Percentiles rank a stretch among this genome's conserved stretches.
Evolutionary conservation across 1,140 invertebrate species (phyloP).

Genomic region (Zophobas atratus): DNA sequence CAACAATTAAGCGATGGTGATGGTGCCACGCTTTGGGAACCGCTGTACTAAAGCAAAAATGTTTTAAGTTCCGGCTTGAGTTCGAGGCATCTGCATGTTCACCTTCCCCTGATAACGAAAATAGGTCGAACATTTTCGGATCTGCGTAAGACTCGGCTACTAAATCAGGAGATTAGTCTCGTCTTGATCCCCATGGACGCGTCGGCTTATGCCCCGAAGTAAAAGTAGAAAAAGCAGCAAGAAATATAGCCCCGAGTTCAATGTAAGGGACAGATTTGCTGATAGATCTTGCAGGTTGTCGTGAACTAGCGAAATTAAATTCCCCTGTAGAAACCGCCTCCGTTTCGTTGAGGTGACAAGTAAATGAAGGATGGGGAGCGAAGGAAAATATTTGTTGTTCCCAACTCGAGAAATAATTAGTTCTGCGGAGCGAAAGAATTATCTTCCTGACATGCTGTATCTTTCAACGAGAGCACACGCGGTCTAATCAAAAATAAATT

Average conservation of each 20-base stretch:
- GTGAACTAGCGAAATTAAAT: conserved; percentile 27
- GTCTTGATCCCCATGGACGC: not conserved
- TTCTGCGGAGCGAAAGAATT: conserved; percentile 31
- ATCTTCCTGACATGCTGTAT: conserved; percentile 21
- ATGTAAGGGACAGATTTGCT: not conserved
- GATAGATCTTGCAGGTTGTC: conserved; percentile 1
- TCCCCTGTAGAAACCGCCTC: conserved; percentile 1
- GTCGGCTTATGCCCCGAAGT: not conserved
- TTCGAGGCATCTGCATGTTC: no score
- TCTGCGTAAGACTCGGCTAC: not conserved
- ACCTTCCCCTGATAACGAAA: no score
- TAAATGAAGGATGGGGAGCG: conserved; percentile 9
- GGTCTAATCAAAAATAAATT: conserved; percentile 38
- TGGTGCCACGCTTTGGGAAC: no score
- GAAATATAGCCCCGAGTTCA: conserved; percentile 1
- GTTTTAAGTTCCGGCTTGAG: no score
- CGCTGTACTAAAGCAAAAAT: no score
- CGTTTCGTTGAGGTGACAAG: conserved; percentile 14
- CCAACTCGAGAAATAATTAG: conserved; percentile 33
- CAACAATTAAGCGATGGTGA: no score
- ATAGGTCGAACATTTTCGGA: not conserved
- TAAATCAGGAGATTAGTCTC: conserved; percentile 14
- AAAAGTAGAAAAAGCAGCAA: not conserved
- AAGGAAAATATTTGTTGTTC: conserved; percentile 16
- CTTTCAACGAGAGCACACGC: conserved; percentile 24